Evolutionary conservation across 2,888 invertebrate genomes (phyloP), one percentile per base, ranked within the genome.

Genomic region (Callosobruchus maculatus): DNA sequence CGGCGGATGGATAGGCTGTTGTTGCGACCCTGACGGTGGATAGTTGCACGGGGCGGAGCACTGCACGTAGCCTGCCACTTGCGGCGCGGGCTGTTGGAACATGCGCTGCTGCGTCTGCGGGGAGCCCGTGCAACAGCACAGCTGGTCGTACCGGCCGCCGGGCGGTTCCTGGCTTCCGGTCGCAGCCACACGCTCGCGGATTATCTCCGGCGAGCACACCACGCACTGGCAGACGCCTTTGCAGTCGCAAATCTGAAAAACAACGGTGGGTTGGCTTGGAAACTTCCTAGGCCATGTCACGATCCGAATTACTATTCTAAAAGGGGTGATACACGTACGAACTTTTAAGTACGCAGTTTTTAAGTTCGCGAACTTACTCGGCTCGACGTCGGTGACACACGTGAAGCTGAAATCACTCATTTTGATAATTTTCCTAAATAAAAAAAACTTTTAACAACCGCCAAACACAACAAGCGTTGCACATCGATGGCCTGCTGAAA

Each of bases 161-260:
- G 73, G 71, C 20, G 76, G 75, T 0, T 72, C 70, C 1, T 68
- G 3, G 21, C 26, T 74, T 26, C 76, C 75, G 7, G 76, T 77
- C 21, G 49, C 20, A 0, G 68, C 72, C 67, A 30, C 73, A 21
- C 78, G 71, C 70, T 74, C 74, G 26, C 73, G 70, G 20, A 78
- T 77, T 1, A 76, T 71, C 69, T 76, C 76, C 21, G 78, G 76
- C 0, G 77, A 72, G 22, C 79, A 79, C 13, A 78, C 73, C 18
- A 78, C 74, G 70, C 78, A 80, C 20, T 74, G 73, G 70, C 82
- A 82, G 7, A 77, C 70, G n/a, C 77, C 80, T 4, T 71, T 72
- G 68, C 82, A 82, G n/a, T 74, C 71, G 70, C 82, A 82, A 13
- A 49, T 18, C 49, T 49, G 49, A n/a, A n/a, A n/a, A n/a, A n/a